A percentile compares a stretch with the other conserved stretches of the same genome.
These are phyloP conservation scores for Ectobius pallidus DNA, from an alignment of 2,888 invertebrate genomes.

Conservation along the genomic window DNA sequence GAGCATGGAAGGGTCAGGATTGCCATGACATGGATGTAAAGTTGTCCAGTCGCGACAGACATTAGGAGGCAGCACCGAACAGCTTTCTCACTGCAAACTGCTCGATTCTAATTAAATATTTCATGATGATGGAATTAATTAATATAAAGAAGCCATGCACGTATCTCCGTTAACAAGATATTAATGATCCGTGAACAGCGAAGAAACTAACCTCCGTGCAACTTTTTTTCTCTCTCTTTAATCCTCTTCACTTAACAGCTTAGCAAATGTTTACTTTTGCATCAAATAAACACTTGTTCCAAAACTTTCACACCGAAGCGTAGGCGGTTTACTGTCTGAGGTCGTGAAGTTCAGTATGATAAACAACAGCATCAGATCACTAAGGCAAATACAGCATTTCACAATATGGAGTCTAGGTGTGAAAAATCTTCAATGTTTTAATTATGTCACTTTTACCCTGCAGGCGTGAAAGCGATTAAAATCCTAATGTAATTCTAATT, in stretches of 20 bases:
- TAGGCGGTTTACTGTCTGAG: neutral
- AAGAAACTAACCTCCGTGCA: neutral
- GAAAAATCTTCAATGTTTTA: constrained; percentile 5
- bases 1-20: neutral
- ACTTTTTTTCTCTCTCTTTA: neutral
- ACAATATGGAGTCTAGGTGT: constrained; percentile 3
- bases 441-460: constrained; percentile 16
- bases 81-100: constrained; percentile 1
- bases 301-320: constrained; percentile 4
- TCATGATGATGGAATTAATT: neutral
- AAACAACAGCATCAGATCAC: neutral
- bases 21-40: neutral
- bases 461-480: constrained; percentile 14
- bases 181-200: neutral
- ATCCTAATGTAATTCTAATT: neutral
- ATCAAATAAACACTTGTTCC: neutral
- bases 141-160: neutral
- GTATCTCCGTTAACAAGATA: neutral
- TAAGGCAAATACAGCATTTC: constrained; percentile 12
- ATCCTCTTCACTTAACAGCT: neutral
- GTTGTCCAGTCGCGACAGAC: neutral
- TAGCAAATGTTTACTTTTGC: neutral
- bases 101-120: constrained; percentile 1
- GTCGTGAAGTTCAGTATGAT: neutral
- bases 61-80: neutral